Percentiles rank a stretch among this genome's conserved stretches.
Conservation (phyloP, 2,113 vertebrate genomes). For the Petaurus breviceps region DNA sequence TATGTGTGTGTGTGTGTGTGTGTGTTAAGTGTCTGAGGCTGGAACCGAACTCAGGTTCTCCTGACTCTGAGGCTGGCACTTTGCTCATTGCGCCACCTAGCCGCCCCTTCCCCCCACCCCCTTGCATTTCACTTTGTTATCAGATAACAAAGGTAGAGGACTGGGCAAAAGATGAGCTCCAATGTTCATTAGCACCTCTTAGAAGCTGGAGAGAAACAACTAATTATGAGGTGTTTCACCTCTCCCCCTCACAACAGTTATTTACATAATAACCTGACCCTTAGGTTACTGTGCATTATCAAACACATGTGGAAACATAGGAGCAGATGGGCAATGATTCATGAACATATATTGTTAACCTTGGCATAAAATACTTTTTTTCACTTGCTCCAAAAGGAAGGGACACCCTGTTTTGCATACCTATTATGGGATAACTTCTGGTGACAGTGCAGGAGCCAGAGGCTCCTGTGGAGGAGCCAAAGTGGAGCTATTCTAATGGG, state of each 20-base stretch:
- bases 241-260: conserved; percentile 85
- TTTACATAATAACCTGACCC: conserved; percentile 89
- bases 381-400: not conserved
- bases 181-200: conserved; percentile 80
- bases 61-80: no score
- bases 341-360: not conserved
- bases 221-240: conserved; percentile 83
- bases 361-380: not conserved
- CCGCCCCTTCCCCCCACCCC: no score
- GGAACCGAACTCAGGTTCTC: no score
- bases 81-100: no score
- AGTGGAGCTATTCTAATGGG: not conserved
- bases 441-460: not conserved
- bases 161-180: conserved; percentile 77
- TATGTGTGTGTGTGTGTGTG: no score
- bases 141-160: not conserved
- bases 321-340: not conserved
- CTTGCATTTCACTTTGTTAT: not conserved
- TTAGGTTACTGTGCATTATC: not conserved
- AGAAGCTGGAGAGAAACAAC: conserved; percentile 72
- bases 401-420: not conserved
- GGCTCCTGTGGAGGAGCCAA: not conserved
- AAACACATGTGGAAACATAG: not conserved
- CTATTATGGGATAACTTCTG: not conserved
- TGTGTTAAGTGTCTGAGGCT: no score